phyloP scores from a whole-genome alignment of 2,797 vertebrate genomes.

The Agapornis canus region DNA sequence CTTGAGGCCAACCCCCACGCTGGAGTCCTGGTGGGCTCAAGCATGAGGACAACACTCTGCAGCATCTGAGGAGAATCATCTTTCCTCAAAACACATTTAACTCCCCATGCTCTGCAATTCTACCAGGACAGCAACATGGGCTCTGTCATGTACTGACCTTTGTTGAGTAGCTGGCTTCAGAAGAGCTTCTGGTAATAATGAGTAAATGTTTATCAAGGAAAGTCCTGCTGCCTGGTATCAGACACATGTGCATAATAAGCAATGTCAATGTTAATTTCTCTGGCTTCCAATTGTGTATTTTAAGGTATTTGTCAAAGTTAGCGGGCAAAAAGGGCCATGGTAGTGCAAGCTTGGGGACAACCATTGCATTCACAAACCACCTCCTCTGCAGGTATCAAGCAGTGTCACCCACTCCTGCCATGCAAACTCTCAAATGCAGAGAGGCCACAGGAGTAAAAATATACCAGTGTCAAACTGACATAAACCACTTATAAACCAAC shows the following conservation, averaged over 20 bases:
- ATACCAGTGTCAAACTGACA: neutral
- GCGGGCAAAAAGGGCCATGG: neutral
- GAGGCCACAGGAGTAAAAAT: neutral
- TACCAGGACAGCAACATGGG: neutral
- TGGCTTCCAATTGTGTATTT: neutral
- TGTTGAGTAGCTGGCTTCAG: neutral
- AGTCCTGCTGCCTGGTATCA: neutral
- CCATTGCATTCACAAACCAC: neutral
- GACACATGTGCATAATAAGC: neutral
- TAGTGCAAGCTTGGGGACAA: neutral
- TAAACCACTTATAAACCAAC: neutral
- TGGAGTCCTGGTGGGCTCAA: neutral
- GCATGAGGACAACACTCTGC: neutral
- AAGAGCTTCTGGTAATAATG: slow-evolving; percentile 12
- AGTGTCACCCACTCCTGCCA: neutral
- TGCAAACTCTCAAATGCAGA: neutral
- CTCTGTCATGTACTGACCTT: neutral
- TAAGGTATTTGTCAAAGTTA: neutral
- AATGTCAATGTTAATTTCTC: neutral
- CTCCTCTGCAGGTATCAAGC: neutral
- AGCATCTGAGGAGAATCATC: neutral
- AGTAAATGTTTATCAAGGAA: slow-evolving; percentile 15
- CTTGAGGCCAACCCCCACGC: neutral
- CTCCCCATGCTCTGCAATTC: neutral
- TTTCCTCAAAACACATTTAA: neutral